These are phyloP conservation scores for Choloepus didactylus DNA, from an alignment of 2,797 vertebrate species.

Conservation along the genomic window DNA sequence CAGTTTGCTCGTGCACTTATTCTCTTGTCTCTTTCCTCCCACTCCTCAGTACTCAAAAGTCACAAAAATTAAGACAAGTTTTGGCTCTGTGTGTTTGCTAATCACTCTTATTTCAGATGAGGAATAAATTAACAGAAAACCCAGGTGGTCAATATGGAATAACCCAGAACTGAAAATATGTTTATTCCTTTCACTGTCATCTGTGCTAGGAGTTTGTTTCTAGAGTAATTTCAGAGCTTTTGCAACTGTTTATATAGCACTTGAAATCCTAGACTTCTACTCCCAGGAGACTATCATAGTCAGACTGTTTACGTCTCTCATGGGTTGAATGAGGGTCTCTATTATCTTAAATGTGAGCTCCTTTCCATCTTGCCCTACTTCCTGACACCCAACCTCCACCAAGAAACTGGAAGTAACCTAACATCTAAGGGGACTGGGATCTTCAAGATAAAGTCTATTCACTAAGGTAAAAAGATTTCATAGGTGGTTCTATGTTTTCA, in stretches of 20 bases:
- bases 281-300: slow-evolving; percentile 30
- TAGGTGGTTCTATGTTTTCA: slow-evolving; percentile 10
- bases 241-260: slow-evolving; percentile 65
- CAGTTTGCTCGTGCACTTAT: background rate
- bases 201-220: background rate
- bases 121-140: background rate
- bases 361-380: background rate
- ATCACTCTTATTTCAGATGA: background rate
- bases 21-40: background rate
- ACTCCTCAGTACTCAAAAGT: background rate
- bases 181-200: slow-evolving; percentile 1
- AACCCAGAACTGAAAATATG: background rate
- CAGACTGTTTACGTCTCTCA: slow-evolving; percentile 73
- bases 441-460: slow-evolving; percentile 35
- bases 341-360: slow-evolving; percentile 60
- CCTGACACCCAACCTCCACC: slow-evolving; percentile 34
- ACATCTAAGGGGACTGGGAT: background rate
- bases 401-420: slow-evolving; percentile 46
- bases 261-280: slow-evolving; percentile 68
- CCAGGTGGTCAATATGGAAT: background rate
- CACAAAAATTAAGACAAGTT: background rate
- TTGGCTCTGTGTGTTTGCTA: background rate
- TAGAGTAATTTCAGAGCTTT: slow-evolving; percentile 55
- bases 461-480: slow-evolving; percentile 3
- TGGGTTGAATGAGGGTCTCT: slow-evolving; percentile 50